These are phyloP conservation scores for Ischnus inquisitorius DNA, from an alignment of 2,888 invertebrate genomes.

Conservation along the genomic window DNA sequence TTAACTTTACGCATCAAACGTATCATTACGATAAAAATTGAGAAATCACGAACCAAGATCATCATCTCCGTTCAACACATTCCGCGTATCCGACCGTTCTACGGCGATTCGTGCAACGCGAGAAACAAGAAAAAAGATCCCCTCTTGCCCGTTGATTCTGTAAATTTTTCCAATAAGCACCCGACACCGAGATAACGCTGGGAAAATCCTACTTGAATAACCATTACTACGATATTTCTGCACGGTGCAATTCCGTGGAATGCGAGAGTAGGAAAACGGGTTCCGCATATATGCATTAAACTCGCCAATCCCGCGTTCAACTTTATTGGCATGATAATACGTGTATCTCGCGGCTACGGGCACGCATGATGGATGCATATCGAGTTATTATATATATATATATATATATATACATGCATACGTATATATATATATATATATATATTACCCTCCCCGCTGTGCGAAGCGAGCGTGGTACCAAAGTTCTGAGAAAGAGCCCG, in stretches of 20 bases:
- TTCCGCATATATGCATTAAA: conserved; percentile 50
- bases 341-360: conserved; percentile 19
- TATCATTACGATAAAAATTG: too few species aligned
- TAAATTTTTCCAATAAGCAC: conserved; percentile 20
- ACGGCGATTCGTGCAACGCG: too few species aligned
- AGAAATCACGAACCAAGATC: too few species aligned
- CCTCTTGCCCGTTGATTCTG: conserved; percentile 11
- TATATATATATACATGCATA: conserved; percentile 13
- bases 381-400: neutral
- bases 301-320: conserved; percentile 30
- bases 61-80: too few species aligned
- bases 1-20: neutral
- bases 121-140: too few species aligned
- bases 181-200: neutral
- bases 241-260: conserved; percentile 47
- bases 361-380: conserved; percentile 36
- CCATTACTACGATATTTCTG: conserved; percentile 30
- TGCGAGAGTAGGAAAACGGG: conserved; percentile 55
- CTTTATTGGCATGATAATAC: conserved; percentile 25
- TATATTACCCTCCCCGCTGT: neutral
- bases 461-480: conserved; percentile 1
- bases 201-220: conserved; percentile 31
- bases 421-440: neutral
- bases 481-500: conserved; percentile 12
- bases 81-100: too few species aligned